Evolutionary conservation across 2,888 invertebrate genomes (phyloP), one percentile per base, ranked within the genome.

Genomic region (Drosophila meridionalis): DNA sequence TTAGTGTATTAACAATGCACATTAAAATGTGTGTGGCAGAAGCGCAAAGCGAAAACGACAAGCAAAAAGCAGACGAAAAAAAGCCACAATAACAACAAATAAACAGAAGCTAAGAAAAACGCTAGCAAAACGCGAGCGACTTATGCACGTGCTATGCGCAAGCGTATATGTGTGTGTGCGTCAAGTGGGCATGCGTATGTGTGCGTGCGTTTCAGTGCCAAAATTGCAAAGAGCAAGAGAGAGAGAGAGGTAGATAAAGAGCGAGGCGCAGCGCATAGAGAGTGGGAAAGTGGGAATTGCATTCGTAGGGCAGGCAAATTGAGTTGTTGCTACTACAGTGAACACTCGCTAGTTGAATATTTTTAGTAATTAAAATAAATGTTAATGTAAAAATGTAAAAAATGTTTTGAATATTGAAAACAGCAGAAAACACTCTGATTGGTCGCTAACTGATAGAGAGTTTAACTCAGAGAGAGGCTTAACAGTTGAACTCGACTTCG

Each of bases 1-100:
- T 66, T 78, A 78, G 75, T 58, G 64, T 73, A 75, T 75, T 68
- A 83, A 82, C 87, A 84, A 85, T 85, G 86, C 86, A 77, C 82
- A 85, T 71, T 84, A 87, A 84, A 79, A 71, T 52, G 57, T 75
- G 70, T 64, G 40, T 3, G 78, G 78, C 75, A 80, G 57, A 62
- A 62, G 55, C 73, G 47, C 55, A 69, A 62, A 55, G 14, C 53
- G 36, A 60, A 60, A 72, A 28, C 53, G 53, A 45, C 48, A 38
- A 45, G 43, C 67, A 32, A 52, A 53, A 42, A 26, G 55, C 42
- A 50, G 43, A 43, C 26, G 14, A 12, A 8, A 28, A 28, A 36
- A 55, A 26, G 40, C 14, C 26, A 8, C 34, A 20, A 59, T 14
- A n/a, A 3, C 34, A 34, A 52, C 42, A 20, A 20, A 20, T 11